These are phyloP conservation scores for Dione vanillae DNA, from an alignment of 2,888 invertebrate genomes.

Conservation along the genomic window DNA sequence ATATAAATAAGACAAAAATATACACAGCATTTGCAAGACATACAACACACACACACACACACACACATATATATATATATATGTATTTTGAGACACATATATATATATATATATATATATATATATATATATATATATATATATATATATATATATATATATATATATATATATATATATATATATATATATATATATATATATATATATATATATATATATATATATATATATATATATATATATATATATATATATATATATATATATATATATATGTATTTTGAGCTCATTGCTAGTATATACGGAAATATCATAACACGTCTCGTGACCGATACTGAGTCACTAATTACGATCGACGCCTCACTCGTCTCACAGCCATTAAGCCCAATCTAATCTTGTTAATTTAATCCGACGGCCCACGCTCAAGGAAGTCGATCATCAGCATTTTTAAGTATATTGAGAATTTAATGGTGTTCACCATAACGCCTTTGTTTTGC, in stretches of 20 bases:
- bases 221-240: neutral
- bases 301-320: slow-evolving; percentile 46
- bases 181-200: neutral
- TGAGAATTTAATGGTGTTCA: slow-evolving; percentile 49
- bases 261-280: neutral
- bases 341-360: slow-evolving; percentile 82
- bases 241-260: neutral
- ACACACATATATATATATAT: neutral
- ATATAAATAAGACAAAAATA: too few species aligned
- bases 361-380: slow-evolving; percentile 78
- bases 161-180: neutral
- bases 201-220: neutral
- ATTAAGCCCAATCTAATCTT: slow-evolving; percentile 82
- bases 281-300: slow-evolving; percentile 13
- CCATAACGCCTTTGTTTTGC: slow-evolving; percentile 27
- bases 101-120: neutral
- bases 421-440: slow-evolving; percentile 78
- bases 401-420: slow-evolving; percentile 73
- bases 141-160: neutral
- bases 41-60: neutral
- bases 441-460: slow-evolving; percentile 65
- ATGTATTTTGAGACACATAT: neutral
- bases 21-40: too few species aligned
- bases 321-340: slow-evolving; percentile 53
- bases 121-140: neutral